Evolutionary conservation across 2,113 vertebrate genomes (phyloP), one percentile per base, ranked within the genome.

Genomic region (Hemichromis elongatus): DNA sequence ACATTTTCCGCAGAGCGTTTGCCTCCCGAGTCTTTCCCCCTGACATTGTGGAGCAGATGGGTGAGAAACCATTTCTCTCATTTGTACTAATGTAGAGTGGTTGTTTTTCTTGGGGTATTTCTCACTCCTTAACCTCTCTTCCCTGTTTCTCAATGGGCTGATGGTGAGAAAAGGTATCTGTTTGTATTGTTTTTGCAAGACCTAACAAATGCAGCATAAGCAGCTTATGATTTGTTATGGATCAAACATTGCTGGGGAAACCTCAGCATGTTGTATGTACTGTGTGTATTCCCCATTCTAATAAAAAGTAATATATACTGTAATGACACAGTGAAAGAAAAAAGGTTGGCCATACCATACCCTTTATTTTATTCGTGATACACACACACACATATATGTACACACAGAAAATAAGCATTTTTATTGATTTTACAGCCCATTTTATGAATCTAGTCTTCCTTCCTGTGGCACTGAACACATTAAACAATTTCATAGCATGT

Each of bases 41-140:
- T 2, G 99, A 99, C 90, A 99, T 99, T 9, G 98, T 99, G 92
- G 99, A 99, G 84, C 99, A 99, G 88, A 99, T 99, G 98, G 99
- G 99, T 99, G 79, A 93, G 85, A 73, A 18, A 2, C 0, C 3
- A 2, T 3, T 5, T 30, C 1, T 28, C 40, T 73, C 5, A 73
- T 55, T 0, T 56, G 13, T n/a, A 9, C 21, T 52, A 66, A 37
- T 24, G 10, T 28, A 80, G 7, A 59, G 1, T 59, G 10, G n/a
- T 56, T 30, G 40, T 26, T 7, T 13, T 19, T 13, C 50, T 35
- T 21, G 5, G 12, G 9, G 5, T 24, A 42, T 1, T 21, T 77
- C 28, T 55, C 37, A 19, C 13, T 3, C 6, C 33, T 40, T 0
- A n/a, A 6, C 8, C 19, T 53, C 28, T 24, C 35, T 16, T 45